Base-by-base conservation (phyloP, 2,888 invertebrate species). In the Zaprionus lineosus region DNA sequence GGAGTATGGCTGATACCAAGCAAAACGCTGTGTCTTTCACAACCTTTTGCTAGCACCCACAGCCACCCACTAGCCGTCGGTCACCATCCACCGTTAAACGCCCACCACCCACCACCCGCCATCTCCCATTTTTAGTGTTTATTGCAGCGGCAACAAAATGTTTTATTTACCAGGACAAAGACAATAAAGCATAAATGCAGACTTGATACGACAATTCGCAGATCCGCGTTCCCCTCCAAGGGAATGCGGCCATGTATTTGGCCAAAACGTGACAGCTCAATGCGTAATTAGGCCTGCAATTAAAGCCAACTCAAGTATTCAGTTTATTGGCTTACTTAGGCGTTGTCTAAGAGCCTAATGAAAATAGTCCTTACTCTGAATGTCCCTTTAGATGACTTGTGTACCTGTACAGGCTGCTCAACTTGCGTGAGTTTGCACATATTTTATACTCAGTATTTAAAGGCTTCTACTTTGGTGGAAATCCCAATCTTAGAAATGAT, bases 251-350 rank as follows among this genome's bases (percentile, higher is more conserved):
- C 24, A 40, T 21, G n/a, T 8, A 48, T 24, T 28, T 33, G 9
- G 21, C 12, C 29, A 37, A 5, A 26, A 56, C 56, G 41, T 57
- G 55, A 51, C 58, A 33, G 26, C 41, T 26, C 33, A 31, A 40
- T 21, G 51, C 58, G 40, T 82, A 77, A 77, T 82, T 78, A 78
- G 36, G 43, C 34, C 39, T 56, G 36, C 55, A 46, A 47, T 12
- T 44, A 51, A 31, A 50, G n/a, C n/a, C n/a, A 63, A 65, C 44
- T 41, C 14, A 29, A 60, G 41, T 47, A 62, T 56, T 44, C 37
- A 57, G 47, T 71, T 63, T 56, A 74, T 67, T 50, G 47, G 43
- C 44, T 18, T 47, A 18, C 50, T 28, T 2, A 7, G 2, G 24
- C n/a, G n/a, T n/a, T n/a, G n/a, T n/a, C n/a, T n/a, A n/a, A n/a